Evolutionary conservation across 2,888 invertebrate genomes (phyloP).

Genomic region (Rhingia campestris): DNA sequence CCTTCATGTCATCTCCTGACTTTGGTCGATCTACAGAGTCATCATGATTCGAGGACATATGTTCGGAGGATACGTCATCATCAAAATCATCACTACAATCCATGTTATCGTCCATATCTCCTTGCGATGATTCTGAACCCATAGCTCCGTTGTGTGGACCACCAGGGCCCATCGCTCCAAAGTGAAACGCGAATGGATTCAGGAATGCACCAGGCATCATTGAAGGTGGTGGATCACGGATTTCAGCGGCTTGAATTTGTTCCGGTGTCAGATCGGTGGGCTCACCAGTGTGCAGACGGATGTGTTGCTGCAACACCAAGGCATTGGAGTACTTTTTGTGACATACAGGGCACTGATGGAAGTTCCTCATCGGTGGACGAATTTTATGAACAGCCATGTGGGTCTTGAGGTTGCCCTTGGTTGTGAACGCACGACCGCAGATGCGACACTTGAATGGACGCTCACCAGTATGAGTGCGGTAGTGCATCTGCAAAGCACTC

Average conservation of each 20-base stretch:
- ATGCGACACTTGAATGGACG: slow-evolving; percentile 97
- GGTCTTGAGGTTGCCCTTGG: slow-evolving; percentile 99
- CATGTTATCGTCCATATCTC: slow-evolving; percentile 82
- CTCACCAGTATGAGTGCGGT: slow-evolving; percentile 85
- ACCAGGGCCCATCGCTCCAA: slow-evolving; percentile 80
- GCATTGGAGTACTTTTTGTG: slow-evolving; percentile 98
- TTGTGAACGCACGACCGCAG: slow-evolving; percentile 98
- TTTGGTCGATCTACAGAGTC: slow-evolving; percentile 79
- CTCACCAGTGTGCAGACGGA: slow-evolving; percentile 95
- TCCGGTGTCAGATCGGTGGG: slow-evolving; percentile 93
- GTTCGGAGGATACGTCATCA: slow-evolving; percentile 81
- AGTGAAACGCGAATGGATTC: slow-evolving; percentile 82
- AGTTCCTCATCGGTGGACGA: slow-evolving; percentile 94
- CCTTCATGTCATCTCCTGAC: slow-evolving; percentile 81
- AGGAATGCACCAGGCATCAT: slow-evolving; percentile 82
- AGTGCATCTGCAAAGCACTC: slow-evolving; percentile 99
- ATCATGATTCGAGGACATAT: slow-evolving; percentile 80
- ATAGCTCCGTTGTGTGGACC: slow-evolving; percentile 79
- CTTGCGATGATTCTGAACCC: slow-evolving; percentile 82
- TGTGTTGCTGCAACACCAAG: slow-evolving; percentile 96
- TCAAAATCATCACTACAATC: slow-evolving; percentile 82
- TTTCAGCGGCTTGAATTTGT: slow-evolving; percentile 93
- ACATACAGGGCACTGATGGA: slow-evolving; percentile 98
- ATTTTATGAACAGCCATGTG: slow-evolving; percentile 99
- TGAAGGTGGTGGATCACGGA: slow-evolving; percentile 89